Base-by-base conservation (phyloP, 2,797 vertebrate species). In the Syngnathus rostellatus region DNA sequence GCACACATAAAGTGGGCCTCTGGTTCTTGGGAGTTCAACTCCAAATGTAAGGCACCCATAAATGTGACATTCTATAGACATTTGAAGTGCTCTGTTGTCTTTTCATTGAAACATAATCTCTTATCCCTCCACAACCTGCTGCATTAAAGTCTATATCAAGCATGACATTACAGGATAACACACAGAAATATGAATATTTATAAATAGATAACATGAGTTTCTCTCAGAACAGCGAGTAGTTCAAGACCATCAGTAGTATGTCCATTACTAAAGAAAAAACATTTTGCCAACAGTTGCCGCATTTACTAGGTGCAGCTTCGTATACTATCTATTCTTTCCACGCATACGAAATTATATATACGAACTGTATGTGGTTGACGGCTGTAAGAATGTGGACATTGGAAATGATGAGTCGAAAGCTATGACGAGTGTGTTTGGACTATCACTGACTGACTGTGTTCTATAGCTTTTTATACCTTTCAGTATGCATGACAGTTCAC, bases 41-140 rank as follows among this genome's bases (percentile, higher is more conserved):
- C 76, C 68, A 67, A 81, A 79, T 76, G 67, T 86, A 89, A 89
- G 87, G 83, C 87, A 87, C 82, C 88, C 81, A 62, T 71, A 83
- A 79, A 63, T 71, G 69, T 70, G 66, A 77, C 65, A 58, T 72
- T 72, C 75, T 71, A 12, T 31, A 55, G 43, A 45, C 5, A 6
- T 6, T 48, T 7, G 31, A 16, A 75, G 71, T 67, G 74, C 75
- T 69, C 70, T 2, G 39, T 65, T 75, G 71, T 77, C 79, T 74
- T 71, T 74, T 12, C 0, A 37, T 51, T 66, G 66, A 55, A 39
- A 60, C 72, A 65, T 65, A 57, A 71, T 65, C 68, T 68, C 71
- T 81, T 53, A 6, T 55, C 77, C 73, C 73, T 72, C 19, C 0
- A 37, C 45, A 14, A 16, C 31, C 23, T 39, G 59, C 25, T 23